phyloP scores from a whole-genome alignment of 2,113 vertebrate species.

The Vulpes lagopus region DNA sequence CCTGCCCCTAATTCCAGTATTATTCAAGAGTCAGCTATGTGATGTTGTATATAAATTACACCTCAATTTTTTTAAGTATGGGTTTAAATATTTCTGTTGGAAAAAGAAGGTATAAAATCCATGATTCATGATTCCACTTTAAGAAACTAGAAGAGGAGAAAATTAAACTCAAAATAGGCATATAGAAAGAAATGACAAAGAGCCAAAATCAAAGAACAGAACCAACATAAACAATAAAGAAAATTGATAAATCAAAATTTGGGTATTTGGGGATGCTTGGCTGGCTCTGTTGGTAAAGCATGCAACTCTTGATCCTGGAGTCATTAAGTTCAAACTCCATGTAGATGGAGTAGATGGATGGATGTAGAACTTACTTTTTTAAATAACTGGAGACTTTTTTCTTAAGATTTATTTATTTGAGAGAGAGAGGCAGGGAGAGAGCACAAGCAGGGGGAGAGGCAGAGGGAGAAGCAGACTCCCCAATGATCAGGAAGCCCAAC shows the following conservation, averaged over 20 bases:
- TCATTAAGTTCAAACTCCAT: too few species aligned
- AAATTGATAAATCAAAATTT: not conserved
- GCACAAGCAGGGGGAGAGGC: not conserved
- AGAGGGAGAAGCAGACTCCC: not conserved
- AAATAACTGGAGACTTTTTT: not conserved
- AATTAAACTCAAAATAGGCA: not conserved
- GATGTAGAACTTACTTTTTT: not conserved
- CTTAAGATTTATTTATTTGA: not conserved
- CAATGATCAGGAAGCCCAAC: not conserved
- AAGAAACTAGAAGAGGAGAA: not conserved
- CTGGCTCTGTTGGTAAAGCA: not conserved
- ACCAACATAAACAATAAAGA: not conserved
- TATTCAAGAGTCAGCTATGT: too few species aligned
- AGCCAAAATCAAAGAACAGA: not conserved
- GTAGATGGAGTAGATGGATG: too few species aligned
- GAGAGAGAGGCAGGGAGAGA: not conserved
- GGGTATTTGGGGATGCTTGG: not conserved
- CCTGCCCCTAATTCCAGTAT: too few species aligned
- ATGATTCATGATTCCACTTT: not conserved
- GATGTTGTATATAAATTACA: not conserved
- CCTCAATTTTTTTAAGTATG: not conserved
- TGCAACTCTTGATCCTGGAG: not conserved
- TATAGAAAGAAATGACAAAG: not conserved
- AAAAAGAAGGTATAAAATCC: not conserved
- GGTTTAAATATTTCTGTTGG: not conserved